Evolutionary conservation across 2,797 vertebrate genomes (phyloP).

Genomic region (Danio albolineatus): DNA sequence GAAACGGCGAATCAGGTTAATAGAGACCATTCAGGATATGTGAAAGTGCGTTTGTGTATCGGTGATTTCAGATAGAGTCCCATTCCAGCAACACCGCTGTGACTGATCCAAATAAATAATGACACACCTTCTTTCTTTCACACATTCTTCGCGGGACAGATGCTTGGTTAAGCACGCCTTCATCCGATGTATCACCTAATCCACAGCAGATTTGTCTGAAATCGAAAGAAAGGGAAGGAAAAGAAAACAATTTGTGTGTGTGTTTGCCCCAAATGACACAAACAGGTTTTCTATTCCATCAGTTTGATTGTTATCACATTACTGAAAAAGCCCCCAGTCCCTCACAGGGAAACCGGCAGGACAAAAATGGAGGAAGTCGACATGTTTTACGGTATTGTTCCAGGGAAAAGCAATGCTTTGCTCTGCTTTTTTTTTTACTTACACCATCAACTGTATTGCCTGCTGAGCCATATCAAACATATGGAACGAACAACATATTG

Average conservation of each 20-base stretch:
- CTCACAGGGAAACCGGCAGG: conserved; percentile 18
- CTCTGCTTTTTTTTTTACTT: conserved; percentile 20
- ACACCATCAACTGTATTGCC: conserved; percentile 16
- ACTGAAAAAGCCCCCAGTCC: conserved; percentile 3
- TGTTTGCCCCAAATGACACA: conserved; percentile 37
- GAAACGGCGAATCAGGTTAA: conserved; percentile 23
- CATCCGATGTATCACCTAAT: conserved; percentile 71
- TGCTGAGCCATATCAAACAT: conserved; percentile 28
- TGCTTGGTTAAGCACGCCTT: conserved; percentile 75
- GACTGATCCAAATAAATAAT: conserved; percentile 74
- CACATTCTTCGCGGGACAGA: conserved; percentile 70
- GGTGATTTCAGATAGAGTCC: conserved; percentile 56
- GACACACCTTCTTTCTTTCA: conserved; percentile 66
- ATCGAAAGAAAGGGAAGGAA: conserved; percentile 63
- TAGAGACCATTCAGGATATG: background rate
- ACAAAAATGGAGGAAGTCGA: conserved; percentile 22
- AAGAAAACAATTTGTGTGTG: conserved; percentile 32
- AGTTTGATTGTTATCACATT: conserved; percentile 72
- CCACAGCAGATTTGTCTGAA: conserved; percentile 72
- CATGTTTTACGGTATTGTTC: conserved; percentile 32
- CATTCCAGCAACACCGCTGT: conserved; percentile 42
- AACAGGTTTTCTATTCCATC: conserved; percentile 61
- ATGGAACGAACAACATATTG: conserved; percentile 27
- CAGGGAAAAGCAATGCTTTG: conserved; percentile 25
- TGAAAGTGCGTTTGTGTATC: conserved; percentile 10